A percentile compares a stretch with the other conserved stretches of the same genome.
Conservation (phyloP, 23 tunicate genomes). For the Diplosoma virens region DNA sequence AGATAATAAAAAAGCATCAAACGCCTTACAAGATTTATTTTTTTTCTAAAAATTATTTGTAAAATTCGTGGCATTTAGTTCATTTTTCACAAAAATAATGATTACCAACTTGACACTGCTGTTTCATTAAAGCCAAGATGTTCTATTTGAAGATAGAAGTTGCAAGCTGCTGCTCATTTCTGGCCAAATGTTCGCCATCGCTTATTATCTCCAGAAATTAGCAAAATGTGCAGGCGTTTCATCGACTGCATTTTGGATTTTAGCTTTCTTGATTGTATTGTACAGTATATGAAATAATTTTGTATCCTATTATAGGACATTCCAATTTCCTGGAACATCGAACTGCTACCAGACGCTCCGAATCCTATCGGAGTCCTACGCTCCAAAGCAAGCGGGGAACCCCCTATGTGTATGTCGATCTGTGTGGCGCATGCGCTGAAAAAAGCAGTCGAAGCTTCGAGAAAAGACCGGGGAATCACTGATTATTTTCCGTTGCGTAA, state of each 20-base stretch:
- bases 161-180: too few species aligned
- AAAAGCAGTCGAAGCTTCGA: slow-evolving; percentile 18
- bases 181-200: neutral
- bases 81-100: too few species aligned
- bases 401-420: slow-evolving; percentile 41
- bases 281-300: neutral
- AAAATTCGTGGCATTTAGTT: too few species aligned
- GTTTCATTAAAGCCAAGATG: too few species aligned
- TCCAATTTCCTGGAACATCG: slow-evolving; percentile 54
- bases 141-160: too few species aligned
- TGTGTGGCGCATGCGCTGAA: slow-evolving; percentile 45
- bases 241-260: neutral
- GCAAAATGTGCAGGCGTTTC: neutral
- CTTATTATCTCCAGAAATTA: neutral
- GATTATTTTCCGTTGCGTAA: slow-evolving; percentile 23
- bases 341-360: slow-evolving; percentile 27
- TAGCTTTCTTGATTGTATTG: neutral
- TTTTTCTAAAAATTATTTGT: too few species aligned
- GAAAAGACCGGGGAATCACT: neutral
- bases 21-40: too few species aligned
- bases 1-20: too few species aligned
- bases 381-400: slow-evolving; percentile 69
- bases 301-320: too few species aligned
- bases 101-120: too few species aligned
- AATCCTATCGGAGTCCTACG: slow-evolving; percentile 30